Base-by-base conservation (phyloP, 2,797 vertebrate genomes). In the Dermochelys coriacea region DNA sequence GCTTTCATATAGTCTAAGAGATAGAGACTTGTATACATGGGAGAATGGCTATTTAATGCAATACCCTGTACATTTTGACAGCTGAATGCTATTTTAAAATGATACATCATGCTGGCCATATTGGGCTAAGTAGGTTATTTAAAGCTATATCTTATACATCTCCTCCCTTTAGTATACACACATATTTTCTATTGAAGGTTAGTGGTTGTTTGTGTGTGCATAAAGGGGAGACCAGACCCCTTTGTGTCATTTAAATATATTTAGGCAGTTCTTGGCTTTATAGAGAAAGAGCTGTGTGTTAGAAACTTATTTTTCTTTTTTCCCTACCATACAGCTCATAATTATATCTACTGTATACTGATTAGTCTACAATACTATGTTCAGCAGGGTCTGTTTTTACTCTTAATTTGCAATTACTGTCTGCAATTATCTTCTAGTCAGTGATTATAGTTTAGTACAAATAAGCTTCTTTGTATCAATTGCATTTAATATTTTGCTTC, bases 1-100 rank as follows among this genome's bases (percentile, higher is more conserved):
- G 99, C 97, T 99, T 8, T 99, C 99, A 0, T 99, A 99, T 96
- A 99, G 98, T 55, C 98, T 98, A 19, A 98, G 98, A 94, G 99
- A 99, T 91, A 98, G 97, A 88, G 98, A 98, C 25, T 95, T 99
- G 94, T 99, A 99, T 12, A 98, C 99, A 0, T 99, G 99, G 99
- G 99, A 99, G 94, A 98, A 99, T 1, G 98, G 99, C 71, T 98
- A 98, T 18, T 96, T 99, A 89, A 98, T 98, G 98, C 96, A 98
- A 4, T 99, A 99, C 45, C 98, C 99, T 77, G 98, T 99, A 7
- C 98, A 97, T 98, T 97, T 98, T 98, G 84, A 98, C 97, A 45
- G 98, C 97, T 91, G 98, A 99, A 83, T 98, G 8, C 5, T 2
- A 34, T 31, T 81, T 55, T 84, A 50, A 68, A n/a, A 3, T 3